Conservation (phyloP, 2,888 invertebrate species). For the Idaea straminata region DNA sequence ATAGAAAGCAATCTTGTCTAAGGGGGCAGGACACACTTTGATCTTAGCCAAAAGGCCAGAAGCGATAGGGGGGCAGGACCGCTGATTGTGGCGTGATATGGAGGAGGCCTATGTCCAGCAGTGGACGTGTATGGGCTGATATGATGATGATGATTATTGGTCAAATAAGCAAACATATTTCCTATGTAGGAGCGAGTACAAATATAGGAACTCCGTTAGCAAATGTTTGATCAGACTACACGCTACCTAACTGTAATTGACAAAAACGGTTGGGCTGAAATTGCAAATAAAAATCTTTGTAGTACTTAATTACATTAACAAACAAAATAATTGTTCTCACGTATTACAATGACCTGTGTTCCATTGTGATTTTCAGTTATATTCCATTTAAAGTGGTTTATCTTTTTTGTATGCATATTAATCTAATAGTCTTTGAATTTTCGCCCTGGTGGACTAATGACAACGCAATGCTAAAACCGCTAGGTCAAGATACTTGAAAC, state of each 20-base stretch:
- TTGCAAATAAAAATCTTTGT: background rate
- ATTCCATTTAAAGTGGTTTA: constrained; percentile 48
- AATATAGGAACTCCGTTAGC: background rate
- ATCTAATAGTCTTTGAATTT: constrained; percentile 27
- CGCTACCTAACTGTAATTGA: constrained; percentile 4
- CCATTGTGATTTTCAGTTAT: constrained; percentile 41
- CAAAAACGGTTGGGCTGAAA: constrained; percentile 5
- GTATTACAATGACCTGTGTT: constrained; percentile 51
- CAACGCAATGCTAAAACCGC: background rate
- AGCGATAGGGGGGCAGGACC: too few relatives aligned
- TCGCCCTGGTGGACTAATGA: background rate
- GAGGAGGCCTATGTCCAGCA: too few relatives aligned
- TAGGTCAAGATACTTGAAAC: background rate
- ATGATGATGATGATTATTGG: too few relatives aligned
- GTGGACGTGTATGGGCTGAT: too few relatives aligned
- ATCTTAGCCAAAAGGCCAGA: too few relatives aligned
- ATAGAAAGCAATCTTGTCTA: too few relatives aligned
- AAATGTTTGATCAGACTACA: constrained; percentile 3
- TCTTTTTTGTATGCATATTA: constrained; percentile 61
- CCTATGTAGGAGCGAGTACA: background rate
- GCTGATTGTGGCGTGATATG: too few relatives aligned
- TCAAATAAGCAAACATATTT: background rate
- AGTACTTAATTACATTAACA: constrained; percentile 20
- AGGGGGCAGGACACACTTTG: too few relatives aligned
- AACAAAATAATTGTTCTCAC: constrained; percentile 48